A percentile compares a stretch with the other conserved stretches of the same genome.
phyloP scores from a whole-genome alignment of 2,797 vertebrate genomes.

The Streptopelia turtur region DNA sequence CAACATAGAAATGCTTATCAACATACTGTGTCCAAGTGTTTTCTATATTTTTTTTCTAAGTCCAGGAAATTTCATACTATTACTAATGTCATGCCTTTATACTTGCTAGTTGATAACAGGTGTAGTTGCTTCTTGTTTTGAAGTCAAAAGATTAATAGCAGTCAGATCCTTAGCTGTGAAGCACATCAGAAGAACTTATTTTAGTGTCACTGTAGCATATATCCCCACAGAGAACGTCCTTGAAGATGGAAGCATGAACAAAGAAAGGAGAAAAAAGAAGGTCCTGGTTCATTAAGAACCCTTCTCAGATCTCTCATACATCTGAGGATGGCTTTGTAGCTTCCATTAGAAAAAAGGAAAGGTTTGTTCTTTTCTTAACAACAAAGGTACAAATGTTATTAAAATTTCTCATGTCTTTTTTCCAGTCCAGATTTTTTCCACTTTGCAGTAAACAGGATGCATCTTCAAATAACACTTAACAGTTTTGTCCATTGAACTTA shows the following conservation, averaged over 20 bases:
- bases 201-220: background rate
- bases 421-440: background rate
- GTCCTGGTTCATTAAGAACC: background rate
- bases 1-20: background rate
- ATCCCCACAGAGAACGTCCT: background rate
- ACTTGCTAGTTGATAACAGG: background rate
- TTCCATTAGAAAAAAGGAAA: background rate
- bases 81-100: background rate
- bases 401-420: background rate
- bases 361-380: background rate
- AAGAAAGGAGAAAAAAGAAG: background rate
- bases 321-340: background rate
- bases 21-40: background rate
- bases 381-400: background rate
- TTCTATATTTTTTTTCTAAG: background rate
- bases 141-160: slow-evolving; percentile 40
- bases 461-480: background rate
- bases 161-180: background rate
- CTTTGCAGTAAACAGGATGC: background rate
- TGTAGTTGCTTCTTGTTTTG: slow-evolving; percentile 11
- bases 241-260: background rate
- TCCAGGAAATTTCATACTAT: background rate
- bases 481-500: background rate
- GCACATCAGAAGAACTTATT: slow-evolving; percentile 19
- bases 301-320: background rate